These are phyloP conservation scores for Meloidogyne hapla DNA, from an alignment of 1,140 invertebrate species.

Conservation along the genomic window DNA sequence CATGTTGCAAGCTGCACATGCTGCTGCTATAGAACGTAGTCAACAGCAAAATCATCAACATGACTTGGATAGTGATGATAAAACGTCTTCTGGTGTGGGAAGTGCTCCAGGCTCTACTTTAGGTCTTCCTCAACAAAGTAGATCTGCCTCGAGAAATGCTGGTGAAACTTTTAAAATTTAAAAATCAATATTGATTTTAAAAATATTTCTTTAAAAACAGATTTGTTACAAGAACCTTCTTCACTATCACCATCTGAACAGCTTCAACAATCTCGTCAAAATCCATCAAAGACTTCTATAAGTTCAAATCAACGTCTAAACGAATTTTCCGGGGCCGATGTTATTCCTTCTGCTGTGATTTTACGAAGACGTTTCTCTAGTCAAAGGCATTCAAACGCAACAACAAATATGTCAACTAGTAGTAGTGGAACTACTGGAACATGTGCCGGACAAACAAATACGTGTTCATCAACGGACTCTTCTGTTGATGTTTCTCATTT, in stretches of 20 bases:
- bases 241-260: neutral
- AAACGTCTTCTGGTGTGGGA: neutral
- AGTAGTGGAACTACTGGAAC: slow-evolving; percentile 51
- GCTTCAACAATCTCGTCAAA: slow-evolving; percentile 9
- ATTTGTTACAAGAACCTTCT: neutral
- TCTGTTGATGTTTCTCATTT: slow-evolving; percentile 55
- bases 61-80: neutral
- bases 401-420: slow-evolving; percentile 59
- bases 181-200: too few species aligned
- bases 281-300: neutral
- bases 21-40: slow-evolving; percentile 22
- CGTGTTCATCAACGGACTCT: slow-evolving; percentile 59
- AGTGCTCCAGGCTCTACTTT: neutral
- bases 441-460: neutral
- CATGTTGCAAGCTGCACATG: slow-evolving; percentile 32
- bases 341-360: slow-evolving; percentile 52
- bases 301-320: neutral
- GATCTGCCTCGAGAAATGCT: slow-evolving; percentile 10
- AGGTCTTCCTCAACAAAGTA: slow-evolving; percentile 26
- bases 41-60: slow-evolving; percentile 4
- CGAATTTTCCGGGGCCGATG: slow-evolving; percentile 17
- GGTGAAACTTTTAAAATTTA: neutral
- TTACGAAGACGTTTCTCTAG: slow-evolving; percentile 60
- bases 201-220: too few species aligned
- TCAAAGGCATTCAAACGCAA: slow-evolving; percentile 47